Evolutionary conservation across 2,797 vertebrate genomes (phyloP).

Genomic region (Gymnoscopelus braueri): DNA sequence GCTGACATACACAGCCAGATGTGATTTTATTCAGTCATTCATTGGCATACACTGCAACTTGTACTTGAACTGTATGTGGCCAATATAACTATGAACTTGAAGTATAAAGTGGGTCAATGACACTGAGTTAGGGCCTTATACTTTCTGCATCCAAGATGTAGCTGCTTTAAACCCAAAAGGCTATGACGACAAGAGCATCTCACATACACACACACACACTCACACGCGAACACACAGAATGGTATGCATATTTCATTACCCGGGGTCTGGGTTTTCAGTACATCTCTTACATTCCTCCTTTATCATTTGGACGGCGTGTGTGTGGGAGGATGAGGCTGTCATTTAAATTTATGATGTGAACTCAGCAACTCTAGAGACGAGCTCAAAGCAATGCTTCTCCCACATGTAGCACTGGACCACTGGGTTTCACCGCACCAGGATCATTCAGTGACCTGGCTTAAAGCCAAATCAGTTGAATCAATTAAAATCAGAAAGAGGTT

Average conservation of each 20-base stretch:
- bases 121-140: slow-evolving; percentile 25
- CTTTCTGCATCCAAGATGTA: too few relatives aligned
- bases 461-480: too few relatives aligned
- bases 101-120: slow-evolving; percentile 32
- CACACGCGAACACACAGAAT: neutral
- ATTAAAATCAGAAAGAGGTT: too few relatives aligned
- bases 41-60: too few relatives aligned
- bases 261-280: slow-evolving; percentile 14
- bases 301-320: slow-evolving; percentile 10
- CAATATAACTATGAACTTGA: slow-evolving; percentile 1
- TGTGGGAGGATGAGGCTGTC: neutral
- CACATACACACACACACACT: neutral
- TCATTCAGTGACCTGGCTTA: too few relatives aligned
- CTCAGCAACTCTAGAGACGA: neutral
- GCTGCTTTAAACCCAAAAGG: too few relatives aligned
- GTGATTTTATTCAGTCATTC: too few relatives aligned
- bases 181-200: too few relatives aligned
- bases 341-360: slow-evolving; percentile 5
- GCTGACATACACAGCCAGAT: too few relatives aligned
- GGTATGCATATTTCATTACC: slow-evolving; percentile 13
- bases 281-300: slow-evolving; percentile 24
- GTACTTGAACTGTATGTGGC: slow-evolving; percentile 10
- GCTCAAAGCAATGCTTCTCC: slow-evolving; percentile 2
- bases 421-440: neutral
- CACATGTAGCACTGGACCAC: neutral